Base-by-base conservation (phyloP, 1,140 invertebrate genomes). In the Drosophila rufa region DNA sequence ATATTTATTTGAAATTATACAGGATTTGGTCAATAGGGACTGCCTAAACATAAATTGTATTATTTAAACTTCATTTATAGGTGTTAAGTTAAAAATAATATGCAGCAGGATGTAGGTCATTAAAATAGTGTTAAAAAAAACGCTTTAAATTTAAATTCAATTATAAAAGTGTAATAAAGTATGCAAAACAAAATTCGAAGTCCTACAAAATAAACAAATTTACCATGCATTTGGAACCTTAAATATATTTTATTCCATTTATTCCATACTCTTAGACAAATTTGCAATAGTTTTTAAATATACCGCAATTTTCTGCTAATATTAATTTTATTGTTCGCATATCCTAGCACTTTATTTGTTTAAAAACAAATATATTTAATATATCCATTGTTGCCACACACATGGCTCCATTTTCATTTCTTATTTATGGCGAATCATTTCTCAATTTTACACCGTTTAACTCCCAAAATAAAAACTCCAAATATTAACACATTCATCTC, bases 401-500 rank as follows among this genome's bases (percentile, higher is more conserved):
- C 33, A 48, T 45, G 48, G 53, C 43, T 71, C 19, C 46, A 61
- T 61, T 71, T 47, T 12, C 22, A 14, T 46, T 53, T 33, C 38
- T 45, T 61, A 50, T 74, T 74, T 43, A 74, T 56, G 36, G 30
- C 9, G 7, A 17, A 56, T 48, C 51, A 58, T 75, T 51, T 64
- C 38, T 50, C 36, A 76, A 46, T 58, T 66, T 59, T 59, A 40
- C 55, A 56, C 47, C 75, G 50, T 48, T 76, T 77, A 68, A 48
- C 38, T 17, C n/a, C 12, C 4, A 11, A 15, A 76, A 38, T 36
- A 73, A 53, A 8, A 6, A 17, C n/a, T 2, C 50, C 22, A 15
- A 64, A 75, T 86, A 81, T 82, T 75, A 79, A 69, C 60, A 22
- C 43, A 38, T 67, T 19, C n/a, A 45, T 51, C n/a, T 27, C 33